Evolutionary conservation across 2,888 invertebrate genomes (phyloP).

Genomic region (Rutpela maculata): DNA sequence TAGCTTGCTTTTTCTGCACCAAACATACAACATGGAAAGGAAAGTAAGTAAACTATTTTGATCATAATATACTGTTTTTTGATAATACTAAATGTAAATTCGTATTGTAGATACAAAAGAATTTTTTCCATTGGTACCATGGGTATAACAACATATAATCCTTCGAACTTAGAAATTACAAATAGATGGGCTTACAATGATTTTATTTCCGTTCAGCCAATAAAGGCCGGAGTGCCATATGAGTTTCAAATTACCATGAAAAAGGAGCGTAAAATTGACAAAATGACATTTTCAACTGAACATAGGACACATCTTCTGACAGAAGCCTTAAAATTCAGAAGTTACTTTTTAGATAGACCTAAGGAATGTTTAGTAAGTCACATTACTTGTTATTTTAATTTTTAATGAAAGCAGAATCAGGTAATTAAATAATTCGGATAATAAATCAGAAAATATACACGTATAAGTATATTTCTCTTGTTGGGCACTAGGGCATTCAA

Average conservation of each 20-base stretch:
- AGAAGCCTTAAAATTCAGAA: slow-evolving; percentile 89
- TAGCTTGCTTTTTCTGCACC: slow-evolving; percentile 96
- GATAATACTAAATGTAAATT: slow-evolving; percentile 1
- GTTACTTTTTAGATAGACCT: slow-evolving; percentile 87
- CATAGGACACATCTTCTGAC: slow-evolving; percentile 94
- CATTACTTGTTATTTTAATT: neutral
- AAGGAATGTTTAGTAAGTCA: slow-evolving; percentile 84
- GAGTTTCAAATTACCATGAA: slow-evolving; percentile 90
- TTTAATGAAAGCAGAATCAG: neutral
- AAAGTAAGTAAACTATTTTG: slow-evolving; percentile 80
- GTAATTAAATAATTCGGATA: neutral
- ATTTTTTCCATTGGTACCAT: slow-evolving; percentile 97
- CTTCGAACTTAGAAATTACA: slow-evolving; percentile 90
- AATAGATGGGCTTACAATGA: slow-evolving; percentile 89
- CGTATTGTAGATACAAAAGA: slow-evolving; percentile 87
- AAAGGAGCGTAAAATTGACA: slow-evolving; percentile 93
- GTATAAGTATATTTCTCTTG: neutral
- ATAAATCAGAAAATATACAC: neutral
- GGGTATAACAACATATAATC: slow-evolving; percentile 98
- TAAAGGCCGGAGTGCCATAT: slow-evolving; percentile 76
- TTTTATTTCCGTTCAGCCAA: slow-evolving; percentile 65
- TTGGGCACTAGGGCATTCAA: neutral
- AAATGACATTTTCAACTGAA: slow-evolving; percentile 97
- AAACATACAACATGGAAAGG: slow-evolving; percentile 99
- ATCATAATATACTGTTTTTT: neutral